Evolutionary conservation across 2,888 invertebrate genomes (phyloP), one percentile per base, ranked within the genome.

Genomic region (Orthonychiurus folsomi): DNA sequence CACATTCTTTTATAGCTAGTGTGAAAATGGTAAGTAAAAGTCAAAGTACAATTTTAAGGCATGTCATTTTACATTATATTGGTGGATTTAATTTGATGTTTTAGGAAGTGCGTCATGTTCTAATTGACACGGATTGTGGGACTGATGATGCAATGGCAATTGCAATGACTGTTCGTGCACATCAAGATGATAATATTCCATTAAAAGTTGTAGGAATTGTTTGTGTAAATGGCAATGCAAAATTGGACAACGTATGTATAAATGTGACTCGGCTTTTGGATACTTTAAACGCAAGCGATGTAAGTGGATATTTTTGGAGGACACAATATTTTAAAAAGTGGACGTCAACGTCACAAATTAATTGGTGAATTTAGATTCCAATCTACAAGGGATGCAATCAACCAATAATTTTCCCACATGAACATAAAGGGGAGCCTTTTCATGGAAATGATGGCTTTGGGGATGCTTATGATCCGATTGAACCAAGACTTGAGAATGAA

Each of bases 181-280:
- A 62, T 28, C 27, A 56, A 15, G 50, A 60, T 23, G 58, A 52
- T 1, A 20, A 24, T 3, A 57, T 50, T 18, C 27, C 48, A 9
- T 48, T 65, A 1, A 56, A 48, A 50, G 21, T 65, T n/a, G 58
- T 65, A 21, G 65, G 63, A 12, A 63, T 65, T 12, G 60, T 89
- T 0, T 87, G 87, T 59, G 85, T 83, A 0, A 81, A 83, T 71
- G 91, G 91, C 1, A 91, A 90, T 74, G 86, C 87, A 0, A 76
- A 76, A 1, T 79, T 88, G 59, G 82, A 85, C 15, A 83, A 88
- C 74, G 87, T 86, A 0, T 81, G 81, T 27, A 77, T 77, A 20
- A 90, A 91, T 75, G 86, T 87, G 26, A 81, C 86, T 53, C 81
- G 85, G 69, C 83, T 86, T 58, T 76, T 90, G 12, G 79, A 81